Conservation (phyloP, 2,797 vertebrate species). For the Pelochelys cantorii region DNA sequence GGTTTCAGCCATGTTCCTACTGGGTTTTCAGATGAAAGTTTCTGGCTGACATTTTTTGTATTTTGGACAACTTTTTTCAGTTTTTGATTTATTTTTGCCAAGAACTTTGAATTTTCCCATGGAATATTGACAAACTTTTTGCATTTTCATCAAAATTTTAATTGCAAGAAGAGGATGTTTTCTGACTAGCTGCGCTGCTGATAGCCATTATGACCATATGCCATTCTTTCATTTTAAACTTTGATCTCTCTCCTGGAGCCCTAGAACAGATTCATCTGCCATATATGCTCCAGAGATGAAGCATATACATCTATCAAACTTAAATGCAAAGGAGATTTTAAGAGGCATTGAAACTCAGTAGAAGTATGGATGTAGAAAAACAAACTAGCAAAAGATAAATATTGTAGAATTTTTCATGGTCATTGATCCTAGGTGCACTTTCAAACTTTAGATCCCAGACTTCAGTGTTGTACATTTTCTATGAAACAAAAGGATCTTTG, state of each 20-base stretch:
- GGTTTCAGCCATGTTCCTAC: not conserved
- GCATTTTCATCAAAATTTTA: not conserved
- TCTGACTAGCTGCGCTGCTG: not conserved
- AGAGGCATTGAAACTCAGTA: not conserved
- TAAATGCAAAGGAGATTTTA: not conserved
- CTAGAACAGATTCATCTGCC: not conserved
- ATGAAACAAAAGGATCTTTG: conserved; percentile 20
- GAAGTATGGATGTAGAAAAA: not conserved
- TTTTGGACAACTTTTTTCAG: accelerated
- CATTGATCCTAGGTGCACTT: not conserved
- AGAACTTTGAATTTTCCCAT: not conserved
- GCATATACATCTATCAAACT: not conserved
- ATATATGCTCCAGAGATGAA: not conserved
- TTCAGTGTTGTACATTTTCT: conserved; percentile 14
- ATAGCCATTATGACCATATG: not conserved
- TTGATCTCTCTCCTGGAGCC: not conserved
- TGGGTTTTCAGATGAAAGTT: not conserved
- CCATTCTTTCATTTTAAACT: not conserved
- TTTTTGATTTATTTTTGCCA: accelerated
- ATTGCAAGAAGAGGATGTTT: not conserved
- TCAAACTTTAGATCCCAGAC: not conserved
- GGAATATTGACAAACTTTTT: not conserved
- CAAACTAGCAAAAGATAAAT: not conserved
- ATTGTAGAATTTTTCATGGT: conserved; percentile 1
- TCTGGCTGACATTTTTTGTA: not conserved